Base-by-base conservation (phyloP, 2,113 vertebrate genomes). In the Anhinga rufa region DNA sequence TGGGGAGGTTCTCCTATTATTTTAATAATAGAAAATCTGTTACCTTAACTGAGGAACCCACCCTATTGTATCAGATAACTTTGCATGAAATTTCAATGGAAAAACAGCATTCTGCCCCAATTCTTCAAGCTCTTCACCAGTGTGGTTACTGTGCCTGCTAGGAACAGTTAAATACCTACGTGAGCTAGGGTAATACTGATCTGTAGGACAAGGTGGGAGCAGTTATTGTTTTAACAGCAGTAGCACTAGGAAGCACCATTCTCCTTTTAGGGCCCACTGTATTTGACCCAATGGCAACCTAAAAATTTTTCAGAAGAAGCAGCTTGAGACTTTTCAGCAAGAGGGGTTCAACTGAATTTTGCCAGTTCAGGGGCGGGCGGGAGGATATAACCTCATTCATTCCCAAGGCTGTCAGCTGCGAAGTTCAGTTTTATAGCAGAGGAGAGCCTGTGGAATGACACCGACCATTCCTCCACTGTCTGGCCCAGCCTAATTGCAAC, bases 1-100 rank as follows among this genome's bases (percentile, higher is more conserved):
- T 0, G 4, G 44, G 6, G 1, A 0, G 6, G 60, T 57, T 66
- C 10, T 60, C 10, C 5, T 66, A 10, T 57, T 66, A 25, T 55
- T 74, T 85, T 78, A 9, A 5, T 61, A 48, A 22, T 2, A 60
- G 44, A 54, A 68, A 72, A 69, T 58, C 2, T 19, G 22, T 78
- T 85, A 26, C 8, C 5, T 34, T 62, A 31, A 34, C 14, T 64
- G 49, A 77, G 12, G 68, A 83, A 7, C 7, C 15, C 8, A 6
- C 14, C 19, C 5, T 40, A 1, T 51, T 58, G 6, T 32, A 86
- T 78, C 42, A 29, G 44, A 8, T 66, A 44, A 49, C 54, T 76
- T 76, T 66, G 55, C 8, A n/a, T 4, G 3, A n/a, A 72, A 55
- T 65, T 68, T 55, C 36, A 48, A 1, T 34, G 51, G 57, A 34